phyloP scores from a whole-genome alignment of 2,113 vertebrate genomes.

The Eurypyga helias region DNA sequence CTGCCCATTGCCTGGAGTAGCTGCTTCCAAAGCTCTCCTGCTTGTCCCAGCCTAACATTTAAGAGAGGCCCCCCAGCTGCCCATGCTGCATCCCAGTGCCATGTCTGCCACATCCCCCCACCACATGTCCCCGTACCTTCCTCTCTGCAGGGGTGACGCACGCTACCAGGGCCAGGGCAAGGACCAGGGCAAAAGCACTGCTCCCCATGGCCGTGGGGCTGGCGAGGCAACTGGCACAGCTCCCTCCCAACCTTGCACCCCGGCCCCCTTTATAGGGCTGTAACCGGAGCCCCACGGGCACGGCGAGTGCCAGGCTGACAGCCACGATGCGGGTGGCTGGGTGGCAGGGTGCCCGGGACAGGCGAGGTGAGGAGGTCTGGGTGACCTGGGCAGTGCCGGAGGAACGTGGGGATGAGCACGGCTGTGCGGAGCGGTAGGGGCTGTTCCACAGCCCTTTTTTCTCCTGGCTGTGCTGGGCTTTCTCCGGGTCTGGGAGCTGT shows the following conservation, averaged over 20 bases:
- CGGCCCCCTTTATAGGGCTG: background rate
- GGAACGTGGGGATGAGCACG: background rate
- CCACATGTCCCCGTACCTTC: background rate
- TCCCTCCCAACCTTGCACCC: background rate
- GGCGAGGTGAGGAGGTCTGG: background rate
- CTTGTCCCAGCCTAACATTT: background rate
- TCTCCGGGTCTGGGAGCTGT: background rate
- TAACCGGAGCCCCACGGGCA: background rate
- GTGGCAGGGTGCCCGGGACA: background rate
- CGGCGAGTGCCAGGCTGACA: background rate
- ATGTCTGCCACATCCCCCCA: background rate
- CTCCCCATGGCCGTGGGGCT: background rate
- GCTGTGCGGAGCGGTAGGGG: background rate
- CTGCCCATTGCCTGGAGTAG: background rate
- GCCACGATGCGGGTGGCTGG: fast-evolving
- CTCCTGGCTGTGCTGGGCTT: background rate
- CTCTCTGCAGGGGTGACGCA: background rate
- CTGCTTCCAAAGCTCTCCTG: background rate
- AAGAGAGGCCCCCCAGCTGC: background rate
- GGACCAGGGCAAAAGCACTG: background rate
- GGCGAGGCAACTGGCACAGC: fast-evolving
- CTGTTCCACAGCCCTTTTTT: background rate
- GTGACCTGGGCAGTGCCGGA: background rate
- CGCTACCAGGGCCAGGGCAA: background rate
- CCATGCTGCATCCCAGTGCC: background rate